Evolutionary conservation across 2,888 invertebrate species (phyloP).

Genomic region (Autographa gamma): DNA sequence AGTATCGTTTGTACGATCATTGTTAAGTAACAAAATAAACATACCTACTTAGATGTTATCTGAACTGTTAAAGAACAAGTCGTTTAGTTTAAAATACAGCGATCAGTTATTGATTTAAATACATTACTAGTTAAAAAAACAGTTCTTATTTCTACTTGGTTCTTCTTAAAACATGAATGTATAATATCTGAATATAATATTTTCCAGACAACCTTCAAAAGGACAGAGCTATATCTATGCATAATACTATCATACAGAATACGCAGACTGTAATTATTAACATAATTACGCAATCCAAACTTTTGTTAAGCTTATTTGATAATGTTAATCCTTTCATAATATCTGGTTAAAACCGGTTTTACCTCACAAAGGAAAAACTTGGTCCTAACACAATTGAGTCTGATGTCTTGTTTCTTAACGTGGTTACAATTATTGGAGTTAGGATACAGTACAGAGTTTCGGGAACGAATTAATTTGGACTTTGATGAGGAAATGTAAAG

Average conservation of each 20-base stretch:
- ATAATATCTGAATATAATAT: too few species aligned
- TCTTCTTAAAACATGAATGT: too few species aligned
- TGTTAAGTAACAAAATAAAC: too few species aligned
- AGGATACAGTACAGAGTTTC: neutral
- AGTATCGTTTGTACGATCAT: too few species aligned
- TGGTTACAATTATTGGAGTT: conserved; percentile 20
- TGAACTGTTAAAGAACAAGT: too few species aligned
- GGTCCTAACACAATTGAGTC: conserved; percentile 27
- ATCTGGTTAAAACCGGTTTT: neutral
- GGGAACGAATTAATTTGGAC: neutral
- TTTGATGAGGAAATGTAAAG: neutral
- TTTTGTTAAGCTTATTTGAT: neutral
- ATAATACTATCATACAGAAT: neutral
- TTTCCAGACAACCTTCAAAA: too few species aligned
- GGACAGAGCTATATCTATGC: too few species aligned
- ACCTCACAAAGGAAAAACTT: conserved; percentile 42
- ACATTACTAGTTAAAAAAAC: too few species aligned
- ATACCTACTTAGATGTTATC: too few species aligned
- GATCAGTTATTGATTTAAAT: too few species aligned
- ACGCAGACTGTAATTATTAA: neutral
- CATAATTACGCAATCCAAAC: neutral
- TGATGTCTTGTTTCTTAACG: conserved; percentile 16
- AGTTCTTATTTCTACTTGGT: too few species aligned
- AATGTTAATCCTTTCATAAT: neutral
- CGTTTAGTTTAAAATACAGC: too few species aligned